These are phyloP conservation scores for Sisyra terminalis DNA, from an alignment of 2,888 invertebrate genomes.

Conservation along the genomic window DNA sequence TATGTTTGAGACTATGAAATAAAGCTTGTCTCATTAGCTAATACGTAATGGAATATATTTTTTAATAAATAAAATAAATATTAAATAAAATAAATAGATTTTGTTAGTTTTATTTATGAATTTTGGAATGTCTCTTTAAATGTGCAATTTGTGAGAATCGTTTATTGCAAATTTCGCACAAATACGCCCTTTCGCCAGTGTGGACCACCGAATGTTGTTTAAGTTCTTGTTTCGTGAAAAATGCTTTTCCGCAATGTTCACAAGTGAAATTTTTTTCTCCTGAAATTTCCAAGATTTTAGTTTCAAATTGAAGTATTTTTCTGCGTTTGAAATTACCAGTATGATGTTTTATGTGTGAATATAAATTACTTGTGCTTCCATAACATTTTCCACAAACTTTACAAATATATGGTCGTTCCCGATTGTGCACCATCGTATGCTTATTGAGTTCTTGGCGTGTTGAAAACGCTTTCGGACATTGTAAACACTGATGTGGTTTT, in stretches of 20 bases:
- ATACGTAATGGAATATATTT: too few relatives aligned
- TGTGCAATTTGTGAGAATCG: slow-evolving; percentile 19
- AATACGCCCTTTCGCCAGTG: slow-evolving; percentile 18
- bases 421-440: slow-evolving; percentile 21
- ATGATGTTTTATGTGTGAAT: slow-evolving; percentile 19
- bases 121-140: slow-evolving; percentile 17
- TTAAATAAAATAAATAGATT: too few relatives aligned
- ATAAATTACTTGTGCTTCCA: slow-evolving; percentile 19
- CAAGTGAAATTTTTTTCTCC: slow-evolving; percentile 20
- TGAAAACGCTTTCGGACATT: slow-evolving; percentile 20
- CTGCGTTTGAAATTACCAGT: slow-evolving; percentile 13
- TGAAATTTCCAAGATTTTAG: neutral
- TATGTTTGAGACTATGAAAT: too few relatives aligned
- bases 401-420: slow-evolving; percentile 19
- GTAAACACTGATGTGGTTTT: slow-evolving; percentile 16
- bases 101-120: slow-evolving; percentile 16
- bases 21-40: too few relatives aligned
- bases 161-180: slow-evolving; percentile 18
- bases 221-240: slow-evolving; percentile 19
- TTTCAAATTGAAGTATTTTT: too few relatives aligned
- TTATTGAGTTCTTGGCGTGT: slow-evolving; percentile 19
- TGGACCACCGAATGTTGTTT: slow-evolving; percentile 19
- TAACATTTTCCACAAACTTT: slow-evolving; percentile 19
- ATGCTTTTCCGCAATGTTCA: slow-evolving; percentile 19
- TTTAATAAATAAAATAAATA: too few relatives aligned